phyloP scores from a whole-genome alignment of 2,888 invertebrate genomes.

The Coleophora flavipennella region DNA sequence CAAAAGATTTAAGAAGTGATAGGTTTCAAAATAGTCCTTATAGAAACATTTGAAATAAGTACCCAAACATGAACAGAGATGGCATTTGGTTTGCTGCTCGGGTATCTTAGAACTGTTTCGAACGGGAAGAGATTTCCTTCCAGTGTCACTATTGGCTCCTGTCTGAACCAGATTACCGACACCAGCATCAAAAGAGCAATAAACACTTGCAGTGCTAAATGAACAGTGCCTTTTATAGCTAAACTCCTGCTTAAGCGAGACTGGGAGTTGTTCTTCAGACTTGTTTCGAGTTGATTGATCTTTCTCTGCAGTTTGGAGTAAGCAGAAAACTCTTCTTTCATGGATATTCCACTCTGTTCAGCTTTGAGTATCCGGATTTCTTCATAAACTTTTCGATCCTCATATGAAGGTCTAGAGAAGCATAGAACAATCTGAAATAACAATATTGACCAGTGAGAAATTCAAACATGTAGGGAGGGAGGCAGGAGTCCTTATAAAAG shows the following conservation, averaged over 20 bases:
- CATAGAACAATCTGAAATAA: constrained; percentile 64
- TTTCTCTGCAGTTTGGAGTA: constrained; percentile 73
- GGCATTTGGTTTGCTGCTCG: constrained; percentile 53
- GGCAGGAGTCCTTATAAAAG: too few species aligned
- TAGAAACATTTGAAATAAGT: constrained; percentile 54
- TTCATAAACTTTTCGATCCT: constrained; percentile 50
- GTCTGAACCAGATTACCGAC: constrained; percentile 55
- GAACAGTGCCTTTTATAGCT: constrained; percentile 49
- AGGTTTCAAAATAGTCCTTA: constrained; percentile 54
- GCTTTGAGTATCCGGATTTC: constrained; percentile 52
- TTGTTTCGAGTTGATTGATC: constrained; percentile 66
- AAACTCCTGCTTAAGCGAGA: constrained; percentile 45
- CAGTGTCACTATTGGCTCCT: constrained; percentile 53
- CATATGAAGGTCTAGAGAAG: constrained; percentile 51
- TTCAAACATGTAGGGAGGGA: too few species aligned
- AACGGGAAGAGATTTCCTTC: constrained; percentile 55
- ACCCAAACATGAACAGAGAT: constrained; percentile 64
- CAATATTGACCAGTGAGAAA: too few species aligned
- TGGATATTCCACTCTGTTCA: constrained; percentile 62
- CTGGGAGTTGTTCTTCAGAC: constrained; percentile 53
- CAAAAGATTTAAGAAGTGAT: constrained; percentile 25
- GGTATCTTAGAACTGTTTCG: constrained; percentile 49
- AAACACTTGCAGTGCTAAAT: constrained; percentile 42
- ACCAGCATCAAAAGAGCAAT: constrained; percentile 40
- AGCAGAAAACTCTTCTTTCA: constrained; percentile 74